These are phyloP conservation scores for Ichneumon xanthorius DNA, from an alignment of 2,888 invertebrate species.

Conservation along the genomic window DNA sequence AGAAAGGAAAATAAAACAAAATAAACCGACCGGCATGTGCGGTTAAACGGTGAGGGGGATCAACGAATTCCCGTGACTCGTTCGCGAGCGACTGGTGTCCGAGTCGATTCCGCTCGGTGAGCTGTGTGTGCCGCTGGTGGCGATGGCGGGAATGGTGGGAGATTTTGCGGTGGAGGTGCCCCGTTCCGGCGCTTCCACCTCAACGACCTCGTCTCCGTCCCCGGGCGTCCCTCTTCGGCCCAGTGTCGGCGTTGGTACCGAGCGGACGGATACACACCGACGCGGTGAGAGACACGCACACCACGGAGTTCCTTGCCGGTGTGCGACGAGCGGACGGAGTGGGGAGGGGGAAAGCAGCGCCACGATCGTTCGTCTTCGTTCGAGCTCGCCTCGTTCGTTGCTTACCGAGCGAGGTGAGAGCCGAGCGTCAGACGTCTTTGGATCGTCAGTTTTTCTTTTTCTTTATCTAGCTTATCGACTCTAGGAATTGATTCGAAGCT, in stretches of 20 bases:
- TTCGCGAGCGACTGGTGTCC: conserved; percentile 52
- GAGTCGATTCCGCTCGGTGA: conserved; percentile 43
- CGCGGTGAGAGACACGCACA: conserved; percentile 10
- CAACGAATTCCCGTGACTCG: conserved; percentile 46
- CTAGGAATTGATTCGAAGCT: conserved; percentile 1
- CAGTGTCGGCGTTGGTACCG: conserved; percentile 4
- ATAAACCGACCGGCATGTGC: conserved; percentile 20
- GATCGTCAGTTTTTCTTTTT: conserved; percentile 46
- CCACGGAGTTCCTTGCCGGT: neutral
- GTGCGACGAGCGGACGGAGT: neutral
- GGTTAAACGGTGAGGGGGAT: conserved; percentile 30
- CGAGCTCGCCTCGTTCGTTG: conserved; percentile 42
- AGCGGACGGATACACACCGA: conserved; percentile 23
- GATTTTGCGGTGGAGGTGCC: conserved; percentile 43
- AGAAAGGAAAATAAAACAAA: neutral
- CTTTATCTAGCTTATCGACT: conserved; percentile 29
- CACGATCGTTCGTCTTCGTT: conserved; percentile 54
- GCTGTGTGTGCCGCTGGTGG: conserved; percentile 39
- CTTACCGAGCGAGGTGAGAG: conserved; percentile 31
- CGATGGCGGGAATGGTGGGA: conserved; percentile 43
- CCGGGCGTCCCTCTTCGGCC: neutral
- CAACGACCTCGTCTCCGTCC: conserved; percentile 27
- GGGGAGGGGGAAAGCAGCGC: conserved; percentile 43
- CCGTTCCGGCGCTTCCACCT: conserved; percentile 44
- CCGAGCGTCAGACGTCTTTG: conserved; percentile 25